Evolutionary conservation across 2,888 invertebrate species (phyloP), one percentile per base, ranked within the genome.

Genomic region (Scaptomyza cyrtandrae): DNA sequence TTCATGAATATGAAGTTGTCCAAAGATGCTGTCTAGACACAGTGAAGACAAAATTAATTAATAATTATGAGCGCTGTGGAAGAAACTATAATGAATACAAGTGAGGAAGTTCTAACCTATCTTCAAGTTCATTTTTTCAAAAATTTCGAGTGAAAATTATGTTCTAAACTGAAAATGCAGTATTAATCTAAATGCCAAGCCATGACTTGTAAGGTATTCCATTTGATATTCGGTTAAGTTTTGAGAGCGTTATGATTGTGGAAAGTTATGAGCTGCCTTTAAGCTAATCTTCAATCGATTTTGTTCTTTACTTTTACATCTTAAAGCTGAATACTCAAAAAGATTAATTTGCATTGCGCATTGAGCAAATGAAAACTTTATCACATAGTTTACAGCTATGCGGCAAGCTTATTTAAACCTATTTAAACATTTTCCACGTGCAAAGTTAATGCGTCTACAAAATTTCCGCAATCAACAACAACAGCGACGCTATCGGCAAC

Each of bases 401-500:
- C 55, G 46, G 44, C 6, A 10, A 56, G 33, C 31, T 58, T 48
- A 9, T 46, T 33, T 41, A 16, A 57, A 45, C 41, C 37, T 9
- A 46, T 45, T 56, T 56, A 45, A 45, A 59, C 46, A 63, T 67
- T 59, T 61, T 68, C 33, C 74, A 77, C 74, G 67, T 72, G 66
- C 57, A 58, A 76, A 74, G 61, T 74, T 55, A 77, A 73, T 77
- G 73, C 46, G 68, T 46, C 73, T 57, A 19, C 77, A 77, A 86
- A 86, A 80, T 80, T 80, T 69, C 59, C 71, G 75, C 66, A 78
- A 78, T 88, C 78, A 70, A 52, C 56, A 27, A 1, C 1, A 19
- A 19, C 19, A 19, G 2, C 31, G 55, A 52, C 65, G 77, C 73
- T 86, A 79, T 88, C 88, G 77, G 71, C 79, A 69, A 76, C 89